Conservation (phyloP, 1,140 invertebrate genomes). For the Neodiprion pinetum region DNA sequence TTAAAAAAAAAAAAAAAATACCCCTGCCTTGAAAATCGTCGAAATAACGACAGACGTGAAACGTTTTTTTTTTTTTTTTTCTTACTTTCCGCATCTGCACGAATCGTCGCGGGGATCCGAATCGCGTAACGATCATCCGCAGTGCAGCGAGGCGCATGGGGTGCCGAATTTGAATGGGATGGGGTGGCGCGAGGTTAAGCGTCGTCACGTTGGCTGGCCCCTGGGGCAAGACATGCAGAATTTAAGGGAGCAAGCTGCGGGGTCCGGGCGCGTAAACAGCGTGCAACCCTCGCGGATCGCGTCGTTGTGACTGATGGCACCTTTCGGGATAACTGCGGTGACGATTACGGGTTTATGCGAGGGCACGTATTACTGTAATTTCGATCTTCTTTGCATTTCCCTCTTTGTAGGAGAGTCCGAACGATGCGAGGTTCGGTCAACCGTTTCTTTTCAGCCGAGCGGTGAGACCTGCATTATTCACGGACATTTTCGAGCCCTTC, state of each 20-base stretch:
- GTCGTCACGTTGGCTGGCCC: conserved; percentile 34
- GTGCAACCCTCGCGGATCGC: conserved; percentile 45
- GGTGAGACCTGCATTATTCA: too few relatives aligned
- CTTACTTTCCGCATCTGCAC: conserved; percentile 23
- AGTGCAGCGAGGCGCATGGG: not conserved
- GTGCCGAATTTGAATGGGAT: conserved; percentile 6
- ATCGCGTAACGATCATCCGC: not conserved
- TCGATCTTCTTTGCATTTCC: too few relatives aligned
- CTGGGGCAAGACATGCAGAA: conserved; percentile 24
- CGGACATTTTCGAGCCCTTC: too few relatives aligned
- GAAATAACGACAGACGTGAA: conserved; percentile 19
- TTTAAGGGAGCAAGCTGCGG: conserved; percentile 33
- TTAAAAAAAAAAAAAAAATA: too few relatives aligned
- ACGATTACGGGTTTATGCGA: too few relatives aligned
- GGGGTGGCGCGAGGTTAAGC: conserved; percentile 15
- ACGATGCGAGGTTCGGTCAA: too few relatives aligned
- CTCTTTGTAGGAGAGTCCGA: too few relatives aligned
- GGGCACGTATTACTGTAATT: too few relatives aligned
- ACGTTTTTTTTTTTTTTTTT: conserved; percentile 14
- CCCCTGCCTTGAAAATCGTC: too few relatives aligned
- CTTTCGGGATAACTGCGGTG: conserved; percentile 35
- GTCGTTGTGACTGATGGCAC: conserved; percentile 54
- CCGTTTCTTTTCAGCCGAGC: too few relatives aligned
- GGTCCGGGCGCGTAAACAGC: conserved; percentile 39
- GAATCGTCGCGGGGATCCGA: conserved; percentile 25